Evolutionary conservation across 2,797 vertebrate genomes (phyloP), one percentile per base, ranked within the genome.

Genomic region (Onychomys arenicola): DNA sequence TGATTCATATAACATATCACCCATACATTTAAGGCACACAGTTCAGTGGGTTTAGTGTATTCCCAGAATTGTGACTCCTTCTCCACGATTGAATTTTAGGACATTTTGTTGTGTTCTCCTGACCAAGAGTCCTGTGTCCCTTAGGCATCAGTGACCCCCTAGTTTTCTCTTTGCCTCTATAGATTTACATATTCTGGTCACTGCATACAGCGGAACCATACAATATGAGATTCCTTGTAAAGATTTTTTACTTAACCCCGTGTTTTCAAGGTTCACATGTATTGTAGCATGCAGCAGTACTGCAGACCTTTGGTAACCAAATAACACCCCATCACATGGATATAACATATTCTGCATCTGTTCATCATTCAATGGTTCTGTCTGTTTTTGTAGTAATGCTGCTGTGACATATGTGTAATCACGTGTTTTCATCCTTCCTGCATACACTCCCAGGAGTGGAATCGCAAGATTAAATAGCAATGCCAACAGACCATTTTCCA

Each of bases 41-140:
- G 13, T 25, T 14, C 0, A 3, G 0, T 49, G 67, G 37, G 11
- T 6, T 32, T 46, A 37, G 2, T 32, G 11, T 23, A 43, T 9
- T 78, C 46, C 43, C 49, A 75, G 57, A 71, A 19, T 25, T 29
- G 14, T 29, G 52, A 27, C 2, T 43, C 16, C 4, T 4, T 59
- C 5, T 34, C 80, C 52, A 59, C 17, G 17, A 11, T 34, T 84
- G 52, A 59, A 43, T 59, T 82, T 46, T 29, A 77, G 37, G 49
- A 43, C 43, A 17, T 59, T 49, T 77, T 29, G 34, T 49, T 87
- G 52, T 71, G 23, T 55, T 37, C 10, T 71, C 3, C 3, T 49
- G 14, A 32, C 23, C 13, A 5, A 75, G 40, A 90, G 8, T 21
- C 4, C 23, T 21, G 10, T 14, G 27, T 34, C 27, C 40, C 11